phyloP scores from a whole-genome alignment of 2,113 vertebrate species.

The Corythaixoides concolor region DNA sequence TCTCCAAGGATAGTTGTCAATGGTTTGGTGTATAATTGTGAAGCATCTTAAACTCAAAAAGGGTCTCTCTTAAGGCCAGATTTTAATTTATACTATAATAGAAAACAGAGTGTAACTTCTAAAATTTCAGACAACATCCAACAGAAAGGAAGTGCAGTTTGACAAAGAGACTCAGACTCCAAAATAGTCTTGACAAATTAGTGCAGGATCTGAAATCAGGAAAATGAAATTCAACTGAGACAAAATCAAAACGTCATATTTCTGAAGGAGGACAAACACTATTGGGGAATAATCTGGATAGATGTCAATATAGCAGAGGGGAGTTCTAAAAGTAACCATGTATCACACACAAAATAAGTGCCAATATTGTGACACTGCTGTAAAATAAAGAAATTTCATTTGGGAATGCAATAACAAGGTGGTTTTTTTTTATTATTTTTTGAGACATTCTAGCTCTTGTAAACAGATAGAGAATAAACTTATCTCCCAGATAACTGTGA shows the following conservation, averaged over 20 bases:
- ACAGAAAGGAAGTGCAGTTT: not conserved
- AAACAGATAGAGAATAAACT: not conserved
- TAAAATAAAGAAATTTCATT: not conserved
- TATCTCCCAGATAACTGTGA: not conserved
- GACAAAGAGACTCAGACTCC: not conserved
- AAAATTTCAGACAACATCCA: not conserved
- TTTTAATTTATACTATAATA: not conserved
- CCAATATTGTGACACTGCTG: not conserved
- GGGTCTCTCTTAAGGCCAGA: accelerated
- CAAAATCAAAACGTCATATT: not conserved
- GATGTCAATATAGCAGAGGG: not conserved
- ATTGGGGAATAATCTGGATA: not conserved
- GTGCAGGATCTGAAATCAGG: not conserved
- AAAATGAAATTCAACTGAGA: not conserved
- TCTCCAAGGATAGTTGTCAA: not conserved
- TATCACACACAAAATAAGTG: not conserved
- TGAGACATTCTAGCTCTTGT: not conserved
- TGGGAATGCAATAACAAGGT: not conserved
- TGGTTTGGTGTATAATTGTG: not conserved
- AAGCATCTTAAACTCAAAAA: not conserved
- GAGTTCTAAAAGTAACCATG: not conserved
- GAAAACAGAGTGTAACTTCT: not conserved
- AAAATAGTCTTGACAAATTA: not conserved
- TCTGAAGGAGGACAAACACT: not conserved
- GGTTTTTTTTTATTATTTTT: not conserved